Evolutionary conservation across 2,113 vertebrate species (phyloP).

Genomic region (Nothoprocta perdicaria): DNA sequence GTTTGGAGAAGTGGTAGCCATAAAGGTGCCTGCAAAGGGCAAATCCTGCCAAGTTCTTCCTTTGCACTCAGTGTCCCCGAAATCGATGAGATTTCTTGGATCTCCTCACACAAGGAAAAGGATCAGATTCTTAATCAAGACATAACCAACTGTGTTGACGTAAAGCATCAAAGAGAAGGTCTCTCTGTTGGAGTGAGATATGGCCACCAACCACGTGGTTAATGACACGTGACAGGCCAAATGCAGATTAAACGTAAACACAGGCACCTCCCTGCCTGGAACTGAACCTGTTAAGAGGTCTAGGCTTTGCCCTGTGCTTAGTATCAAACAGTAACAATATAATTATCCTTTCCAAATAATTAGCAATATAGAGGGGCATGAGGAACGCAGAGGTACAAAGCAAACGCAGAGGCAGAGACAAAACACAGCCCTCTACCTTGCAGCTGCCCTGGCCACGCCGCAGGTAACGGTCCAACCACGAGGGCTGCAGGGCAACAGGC

Average conservation of each 20-base stretch:
- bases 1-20: conserved; percentile 10
- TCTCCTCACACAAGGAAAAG: conserved; percentile 50
- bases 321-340: not conserved
- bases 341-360: not conserved
- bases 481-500: not conserved
- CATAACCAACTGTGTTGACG: not conserved
- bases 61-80: conserved; percentile 41
- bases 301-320: not conserved
- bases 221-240: conserved; percentile 30
- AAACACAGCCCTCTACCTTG: not conserved
- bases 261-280: not conserved
- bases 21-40: conserved; percentile 39
- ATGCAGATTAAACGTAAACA: conserved; percentile 28
- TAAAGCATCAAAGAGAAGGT: conserved; percentile 15
- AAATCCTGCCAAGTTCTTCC: conserved; percentile 42
- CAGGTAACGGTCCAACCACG: not conserved
- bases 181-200: not conserved
- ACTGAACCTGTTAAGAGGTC: conserved; percentile 14
- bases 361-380: not conserved
- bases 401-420: not conserved
- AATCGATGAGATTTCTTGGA: conserved; percentile 56
- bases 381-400: not conserved
- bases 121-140: conserved; percentile 47
- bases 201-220: not conserved
- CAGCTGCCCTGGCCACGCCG: not conserved